phyloP scores from a whole-genome alignment of 2,888 invertebrate species.

The Clistopyga incitator region DNA sequence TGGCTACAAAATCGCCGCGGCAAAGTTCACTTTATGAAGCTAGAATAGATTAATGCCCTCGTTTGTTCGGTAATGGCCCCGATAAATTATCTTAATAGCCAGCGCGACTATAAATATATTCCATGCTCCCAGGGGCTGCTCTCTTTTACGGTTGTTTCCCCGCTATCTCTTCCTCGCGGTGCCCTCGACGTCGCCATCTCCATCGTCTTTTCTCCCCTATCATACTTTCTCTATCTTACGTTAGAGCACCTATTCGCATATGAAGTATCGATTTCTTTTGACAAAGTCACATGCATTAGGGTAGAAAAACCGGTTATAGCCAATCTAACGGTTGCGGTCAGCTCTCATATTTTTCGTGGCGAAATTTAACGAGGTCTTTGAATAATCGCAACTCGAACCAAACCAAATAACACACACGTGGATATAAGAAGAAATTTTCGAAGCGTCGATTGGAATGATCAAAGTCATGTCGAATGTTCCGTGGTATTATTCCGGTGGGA shows the following conservation, averaged over 20 bases:
- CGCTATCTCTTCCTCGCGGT: slow-evolving; percentile 53
- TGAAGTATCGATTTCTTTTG: slow-evolving; percentile 44
- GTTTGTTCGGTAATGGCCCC: slow-evolving; percentile 84
- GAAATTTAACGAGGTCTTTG: too few relatives aligned
- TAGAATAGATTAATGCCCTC: slow-evolving; percentile 84
- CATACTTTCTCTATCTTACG: slow-evolving; percentile 51
- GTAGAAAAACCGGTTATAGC: too few relatives aligned
- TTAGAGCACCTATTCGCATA: slow-evolving; percentile 20
- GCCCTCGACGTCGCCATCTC: slow-evolving; percentile 54
- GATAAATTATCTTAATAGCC: slow-evolving; percentile 84
- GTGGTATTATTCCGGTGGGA: slow-evolving; percentile 45
- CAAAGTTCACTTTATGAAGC: slow-evolving; percentile 84
- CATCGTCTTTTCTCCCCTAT: slow-evolving; percentile 37
- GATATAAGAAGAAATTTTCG: too few relatives aligned
- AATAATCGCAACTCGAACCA: too few relatives aligned
- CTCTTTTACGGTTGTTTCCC: slow-evolving; percentile 63
- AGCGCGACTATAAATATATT: slow-evolving; percentile 82
- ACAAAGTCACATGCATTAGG: not conserved
- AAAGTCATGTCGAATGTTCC: slow-evolving; percentile 41
- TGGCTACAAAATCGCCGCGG: slow-evolving; percentile 83
- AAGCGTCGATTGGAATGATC: slow-evolving; percentile 44
- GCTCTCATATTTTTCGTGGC: too few relatives aligned
- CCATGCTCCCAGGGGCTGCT: slow-evolving; percentile 72
- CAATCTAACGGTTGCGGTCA: too few relatives aligned
- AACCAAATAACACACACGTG: too few relatives aligned